Evolutionary conservation across 2,888 invertebrate genomes (phyloP).

Genomic region (Helleia helle): DNA sequence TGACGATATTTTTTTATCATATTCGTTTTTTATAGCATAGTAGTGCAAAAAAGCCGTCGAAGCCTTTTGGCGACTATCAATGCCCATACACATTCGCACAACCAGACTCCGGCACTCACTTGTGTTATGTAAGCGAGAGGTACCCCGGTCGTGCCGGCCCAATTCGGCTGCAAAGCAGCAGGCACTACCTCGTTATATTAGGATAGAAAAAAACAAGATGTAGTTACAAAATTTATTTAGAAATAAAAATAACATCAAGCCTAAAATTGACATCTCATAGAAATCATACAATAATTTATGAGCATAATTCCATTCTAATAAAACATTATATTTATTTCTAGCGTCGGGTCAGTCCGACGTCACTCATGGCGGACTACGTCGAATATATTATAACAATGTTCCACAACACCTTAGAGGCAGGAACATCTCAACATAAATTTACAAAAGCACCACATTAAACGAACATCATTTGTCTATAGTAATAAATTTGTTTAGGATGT

Average conservation of each 20-base stretch:
- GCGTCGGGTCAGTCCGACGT: not conserved
- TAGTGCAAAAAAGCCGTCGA: no score
- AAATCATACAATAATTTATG: constrained; percentile 62
- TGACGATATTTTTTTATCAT: no score
- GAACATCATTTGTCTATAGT: constrained; percentile 8
- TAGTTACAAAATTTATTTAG: constrained; percentile 66
- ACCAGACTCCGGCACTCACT: no score
- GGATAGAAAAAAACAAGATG: constrained; percentile 17
- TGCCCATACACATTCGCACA: no score
- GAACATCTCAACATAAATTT: constrained; percentile 7
- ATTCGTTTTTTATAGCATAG: no score
- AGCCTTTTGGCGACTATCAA: no score
- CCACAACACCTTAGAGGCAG: constrained; percentile 9
- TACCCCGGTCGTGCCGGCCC: no score
- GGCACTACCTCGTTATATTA: no score
- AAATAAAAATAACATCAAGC: constrained; percentile 72
- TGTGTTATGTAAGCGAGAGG: no score
- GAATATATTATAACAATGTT: constrained; percentile 12
- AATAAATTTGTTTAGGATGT: constrained; percentile 21
- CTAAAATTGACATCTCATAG: constrained; percentile 64
- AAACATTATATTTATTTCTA: constrained; percentile 6
- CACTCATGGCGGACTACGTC: constrained; percentile 9
- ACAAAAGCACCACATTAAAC: constrained; percentile 21
- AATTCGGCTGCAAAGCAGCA: no score
- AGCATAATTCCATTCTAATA: constrained; percentile 59